A percentile compares a stretch with the other conserved stretches of the same genome.
These are phyloP conservation scores for Alcis repandata DNA, from an alignment of 2,888 invertebrate genomes.

Conservation along the genomic window DNA sequence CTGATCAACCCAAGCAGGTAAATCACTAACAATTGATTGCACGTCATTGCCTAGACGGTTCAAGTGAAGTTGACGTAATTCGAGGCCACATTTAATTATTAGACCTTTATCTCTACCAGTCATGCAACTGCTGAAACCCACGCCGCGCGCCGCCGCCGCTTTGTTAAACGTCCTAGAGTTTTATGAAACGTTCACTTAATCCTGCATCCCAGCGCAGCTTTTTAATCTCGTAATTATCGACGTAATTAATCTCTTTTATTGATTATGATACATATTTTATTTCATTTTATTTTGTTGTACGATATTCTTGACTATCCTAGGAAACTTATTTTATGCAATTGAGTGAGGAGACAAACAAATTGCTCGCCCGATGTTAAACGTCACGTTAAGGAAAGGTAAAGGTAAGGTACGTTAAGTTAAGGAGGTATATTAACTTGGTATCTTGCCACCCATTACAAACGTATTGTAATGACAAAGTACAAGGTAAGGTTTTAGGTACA, in stretches of 20 bases:
- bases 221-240: neutral
- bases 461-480: too few species aligned
- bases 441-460: too few species aligned
- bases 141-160: slow-evolving; percentile 38
- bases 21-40: slow-evolving; percentile 19
- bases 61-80: slow-evolving; percentile 53
- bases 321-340: too few species aligned
- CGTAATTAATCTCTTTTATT: neutral
- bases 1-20: slow-evolving; percentile 8
- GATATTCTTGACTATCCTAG: too few species aligned
- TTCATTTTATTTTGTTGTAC: too few species aligned
- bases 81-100: slow-evolving; percentile 60
- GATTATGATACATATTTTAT: too few species aligned
- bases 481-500: too few species aligned
- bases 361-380: too few species aligned
- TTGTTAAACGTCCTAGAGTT: slow-evolving; percentile 34
- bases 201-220: neutral
- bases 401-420: too few species aligned
- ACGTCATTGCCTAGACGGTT: slow-evolving; percentile 44
- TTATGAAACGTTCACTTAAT: slow-evolving; percentile 32
- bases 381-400: too few species aligned
- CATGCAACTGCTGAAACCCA: slow-evolving; percentile 51
- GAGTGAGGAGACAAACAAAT: too few species aligned
- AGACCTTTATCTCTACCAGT: slow-evolving; percentile 55
- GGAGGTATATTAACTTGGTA: too few species aligned